These are phyloP conservation scores for Sminthopsis crassicaudata DNA, from an alignment of 2,113 vertebrate genomes.

Conservation along the genomic window DNA sequence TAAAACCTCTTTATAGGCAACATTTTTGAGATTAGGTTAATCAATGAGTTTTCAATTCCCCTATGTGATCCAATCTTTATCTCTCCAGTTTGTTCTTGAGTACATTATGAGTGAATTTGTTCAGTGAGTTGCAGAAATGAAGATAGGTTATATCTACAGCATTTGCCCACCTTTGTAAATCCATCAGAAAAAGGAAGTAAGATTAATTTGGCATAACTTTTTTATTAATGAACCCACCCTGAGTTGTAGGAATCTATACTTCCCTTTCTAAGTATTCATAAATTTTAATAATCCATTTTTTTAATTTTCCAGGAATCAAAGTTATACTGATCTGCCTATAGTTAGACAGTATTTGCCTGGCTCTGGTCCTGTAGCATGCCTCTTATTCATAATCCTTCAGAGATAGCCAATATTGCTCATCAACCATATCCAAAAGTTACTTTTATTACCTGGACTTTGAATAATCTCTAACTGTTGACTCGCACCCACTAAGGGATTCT, in stretches of 20 bases:
- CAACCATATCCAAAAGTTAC: not conserved
- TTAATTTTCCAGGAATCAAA: not conserved
- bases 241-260: not conserved
- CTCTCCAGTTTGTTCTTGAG: not conserved
- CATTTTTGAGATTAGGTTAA: not conserved
- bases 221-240: not conserved
- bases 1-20: not conserved
- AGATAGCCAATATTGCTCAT: not conserved
- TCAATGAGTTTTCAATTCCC: not conserved
- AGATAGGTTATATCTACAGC: not conserved
- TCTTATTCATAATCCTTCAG: not conserved
- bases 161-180: not conserved
- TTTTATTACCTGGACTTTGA: not conserved
- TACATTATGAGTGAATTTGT: not conserved
- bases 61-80: not conserved
- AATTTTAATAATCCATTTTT: not conserved
- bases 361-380: not conserved
- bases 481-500: not conserved
- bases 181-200: not conserved
- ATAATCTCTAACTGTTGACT: not conserved
- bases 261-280: not conserved
- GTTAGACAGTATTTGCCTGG: not conserved
- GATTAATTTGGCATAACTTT: not conserved
- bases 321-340: not conserved
- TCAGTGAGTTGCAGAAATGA: not conserved